Percentiles rank a stretch among this genome's conserved stretches.
Evolutionary conservation across 2,797 vertebrate species (phyloP).

Genomic region (Periparus ater): DNA sequence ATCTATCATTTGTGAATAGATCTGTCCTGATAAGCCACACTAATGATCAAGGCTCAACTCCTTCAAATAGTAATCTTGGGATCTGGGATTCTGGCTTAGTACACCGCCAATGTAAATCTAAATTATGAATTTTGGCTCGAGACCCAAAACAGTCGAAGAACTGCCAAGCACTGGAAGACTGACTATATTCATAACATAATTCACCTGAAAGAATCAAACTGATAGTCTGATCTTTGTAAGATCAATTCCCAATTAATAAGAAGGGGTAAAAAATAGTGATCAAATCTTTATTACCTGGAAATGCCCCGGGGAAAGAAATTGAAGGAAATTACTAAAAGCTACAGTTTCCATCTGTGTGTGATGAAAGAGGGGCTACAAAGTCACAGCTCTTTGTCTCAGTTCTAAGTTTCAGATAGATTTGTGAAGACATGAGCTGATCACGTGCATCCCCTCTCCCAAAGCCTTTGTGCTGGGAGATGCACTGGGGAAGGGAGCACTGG

Average conservation of each 20-base stretch:
- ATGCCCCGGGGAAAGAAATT: not conserved
- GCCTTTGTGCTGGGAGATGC: not conserved
- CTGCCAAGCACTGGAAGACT: not conserved
- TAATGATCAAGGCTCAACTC: not conserved
- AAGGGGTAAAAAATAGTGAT: not conserved
- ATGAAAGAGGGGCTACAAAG: not conserved
- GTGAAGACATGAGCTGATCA: not conserved
- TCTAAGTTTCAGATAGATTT: not conserved
- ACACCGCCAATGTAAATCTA: not conserved
- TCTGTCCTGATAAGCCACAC: not conserved
- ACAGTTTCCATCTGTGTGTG: not conserved
- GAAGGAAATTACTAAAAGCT: not conserved
- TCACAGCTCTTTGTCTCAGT: not conserved
- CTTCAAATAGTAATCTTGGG: not conserved
- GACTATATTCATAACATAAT: not conserved
- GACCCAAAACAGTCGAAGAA: not conserved
- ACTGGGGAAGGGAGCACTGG: not conserved
- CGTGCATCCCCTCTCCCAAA: rapidly evolving
- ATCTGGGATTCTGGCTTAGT: not conserved
- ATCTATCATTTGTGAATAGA: not conserved
- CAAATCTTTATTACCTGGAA: not conserved
- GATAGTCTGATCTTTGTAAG: not conserved
- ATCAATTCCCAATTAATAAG: not conserved
- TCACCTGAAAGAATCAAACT: not conserved
- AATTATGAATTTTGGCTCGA: not conserved